Evolutionary conservation across 2,888 invertebrate species (phyloP).

Genomic region (Crioceris asparagi): DNA sequence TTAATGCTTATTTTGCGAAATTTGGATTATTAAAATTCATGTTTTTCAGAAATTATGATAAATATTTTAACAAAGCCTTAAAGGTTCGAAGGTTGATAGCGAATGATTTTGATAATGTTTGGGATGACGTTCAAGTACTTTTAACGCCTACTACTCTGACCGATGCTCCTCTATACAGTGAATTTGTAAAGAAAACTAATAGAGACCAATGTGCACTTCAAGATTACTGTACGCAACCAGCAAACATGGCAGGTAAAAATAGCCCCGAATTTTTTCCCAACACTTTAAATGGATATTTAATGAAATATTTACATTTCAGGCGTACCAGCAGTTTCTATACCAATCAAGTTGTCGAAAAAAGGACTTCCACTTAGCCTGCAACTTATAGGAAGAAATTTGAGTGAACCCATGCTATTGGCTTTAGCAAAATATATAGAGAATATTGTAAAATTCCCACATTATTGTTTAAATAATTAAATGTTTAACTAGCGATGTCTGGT

Average conservation of each 20-base stretch:
- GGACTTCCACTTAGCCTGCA: slow-evolving; percentile 81
- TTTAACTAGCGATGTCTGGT: too few relatives aligned
- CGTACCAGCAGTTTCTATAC: slow-evolving; percentile 80
- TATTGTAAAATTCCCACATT: slow-evolving; percentile 52
- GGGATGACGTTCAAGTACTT: slow-evolving; percentile 66
- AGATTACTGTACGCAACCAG: slow-evolving; percentile 93
- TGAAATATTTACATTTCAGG: slow-evolving; percentile 41
- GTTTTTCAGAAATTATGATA: slow-evolving; percentile 68
- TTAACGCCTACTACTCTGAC: slow-evolving; percentile 87
- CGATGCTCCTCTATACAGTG: slow-evolving; percentile 72
- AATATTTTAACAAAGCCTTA: slow-evolving; percentile 83
- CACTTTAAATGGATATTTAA: too few relatives aligned
- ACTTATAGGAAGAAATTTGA: slow-evolving; percentile 69
- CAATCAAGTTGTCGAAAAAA: slow-evolving; percentile 60
- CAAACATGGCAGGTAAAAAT: slow-evolving; percentile 81
- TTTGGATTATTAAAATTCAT: too few relatives aligned
- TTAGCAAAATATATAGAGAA: slow-evolving; percentile 75
- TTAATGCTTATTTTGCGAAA: too few relatives aligned
- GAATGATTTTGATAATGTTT: slow-evolving; percentile 74
- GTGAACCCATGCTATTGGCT: slow-evolving; percentile 64
- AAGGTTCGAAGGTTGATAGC: slow-evolving; percentile 79
- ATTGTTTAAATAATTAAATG: too few relatives aligned
- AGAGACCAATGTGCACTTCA: slow-evolving; percentile 79
- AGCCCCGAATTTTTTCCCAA: background rate
- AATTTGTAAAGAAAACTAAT: slow-evolving; percentile 68